Conservation (phyloP, 30 jellyfish, hydroid and myxozoan species). For the Turritopsis dohrnii region DNA sequence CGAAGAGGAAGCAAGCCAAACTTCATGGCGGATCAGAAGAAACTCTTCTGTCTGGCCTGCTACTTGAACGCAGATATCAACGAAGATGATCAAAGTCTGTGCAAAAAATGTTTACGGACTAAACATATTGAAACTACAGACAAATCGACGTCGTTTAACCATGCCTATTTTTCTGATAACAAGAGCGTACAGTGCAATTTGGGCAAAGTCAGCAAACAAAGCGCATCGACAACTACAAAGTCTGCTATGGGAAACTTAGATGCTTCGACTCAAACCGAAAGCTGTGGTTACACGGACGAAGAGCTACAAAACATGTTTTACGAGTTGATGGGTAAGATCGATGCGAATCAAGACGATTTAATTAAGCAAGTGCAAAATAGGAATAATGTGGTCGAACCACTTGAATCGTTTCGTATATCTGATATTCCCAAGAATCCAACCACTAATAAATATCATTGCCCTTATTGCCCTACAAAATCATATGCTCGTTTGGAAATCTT, state of each 20-base stretch:
- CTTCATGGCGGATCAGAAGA: neutral
- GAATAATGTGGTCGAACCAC: neutral
- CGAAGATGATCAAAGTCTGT: slow-evolving; percentile 1
- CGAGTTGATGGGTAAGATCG: slow-evolving; percentile 14
- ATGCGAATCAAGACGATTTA: slow-evolving; percentile 13
- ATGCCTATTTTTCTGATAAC: neutral
- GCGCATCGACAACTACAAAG: neutral
- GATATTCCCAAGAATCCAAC: slow-evolving; percentile 14
- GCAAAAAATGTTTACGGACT: slow-evolving; percentile 3
- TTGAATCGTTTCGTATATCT: neutral
- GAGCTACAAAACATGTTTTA: slow-evolving; percentile 17
- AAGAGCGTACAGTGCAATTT: neutral
- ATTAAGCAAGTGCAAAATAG: neutral
- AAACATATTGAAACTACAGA: neutral
- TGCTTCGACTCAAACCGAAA: neutral
- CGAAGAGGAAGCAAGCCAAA: slow-evolving; percentile 13
- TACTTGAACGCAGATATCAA: neutral
- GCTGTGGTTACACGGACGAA: neutral
- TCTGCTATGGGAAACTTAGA: neutral
- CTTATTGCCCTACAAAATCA: slow-evolving; percentile 43
- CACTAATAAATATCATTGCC: slow-evolving; percentile 33
- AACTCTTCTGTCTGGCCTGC: slow-evolving; percentile 7
- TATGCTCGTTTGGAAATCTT: slow-evolving; percentile 36
- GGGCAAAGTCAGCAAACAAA: neutral
- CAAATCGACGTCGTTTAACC: neutral